Percentiles rank a stretch among this genome's conserved stretches.
Conservation (phyloP, 2,113 vertebrate genomes). For the Uropsilus gracilis region DNA sequence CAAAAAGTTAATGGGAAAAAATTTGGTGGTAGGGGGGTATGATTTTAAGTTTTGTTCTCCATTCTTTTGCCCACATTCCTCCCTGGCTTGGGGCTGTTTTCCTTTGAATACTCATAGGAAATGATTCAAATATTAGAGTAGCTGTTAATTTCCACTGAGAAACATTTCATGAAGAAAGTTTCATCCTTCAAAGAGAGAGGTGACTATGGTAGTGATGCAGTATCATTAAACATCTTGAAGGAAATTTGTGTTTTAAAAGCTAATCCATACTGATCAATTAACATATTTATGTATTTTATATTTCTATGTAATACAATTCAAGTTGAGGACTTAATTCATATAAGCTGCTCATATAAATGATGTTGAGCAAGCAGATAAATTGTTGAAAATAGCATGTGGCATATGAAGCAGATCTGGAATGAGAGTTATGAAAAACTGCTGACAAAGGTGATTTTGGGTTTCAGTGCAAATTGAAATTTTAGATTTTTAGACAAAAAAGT, state of each 20-base stretch:
- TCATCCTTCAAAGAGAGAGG: neutral
- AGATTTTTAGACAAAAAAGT: neutral
- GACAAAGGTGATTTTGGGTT: neutral
- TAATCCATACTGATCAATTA: neutral
- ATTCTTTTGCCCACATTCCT: neutral
- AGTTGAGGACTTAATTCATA: neutral
- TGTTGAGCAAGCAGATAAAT: neutral
- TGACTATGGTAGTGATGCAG: neutral
- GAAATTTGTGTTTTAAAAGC: conserved; percentile 11
- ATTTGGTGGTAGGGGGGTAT: too few relatives aligned
- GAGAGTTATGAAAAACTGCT: neutral
- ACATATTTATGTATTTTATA: neutral
- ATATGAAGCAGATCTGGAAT: neutral
- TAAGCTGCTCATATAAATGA: neutral
- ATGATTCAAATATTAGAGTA: neutral
- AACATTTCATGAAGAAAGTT: neutral
- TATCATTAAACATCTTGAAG: neutral
- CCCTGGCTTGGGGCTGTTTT: neutral
- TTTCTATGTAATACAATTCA: neutral
- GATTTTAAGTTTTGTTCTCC: neutral
- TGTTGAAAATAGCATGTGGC: neutral
- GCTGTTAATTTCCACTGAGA: neutral
- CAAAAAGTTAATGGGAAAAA: neutral
- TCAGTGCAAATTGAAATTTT: neutral
- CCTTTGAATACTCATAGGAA: neutral